A percentile compares a stretch with the other conserved stretches of the same genome.
phyloP scores from a whole-genome alignment of 1,140 invertebrate genomes.

The Microplitis mediator region DNA sequence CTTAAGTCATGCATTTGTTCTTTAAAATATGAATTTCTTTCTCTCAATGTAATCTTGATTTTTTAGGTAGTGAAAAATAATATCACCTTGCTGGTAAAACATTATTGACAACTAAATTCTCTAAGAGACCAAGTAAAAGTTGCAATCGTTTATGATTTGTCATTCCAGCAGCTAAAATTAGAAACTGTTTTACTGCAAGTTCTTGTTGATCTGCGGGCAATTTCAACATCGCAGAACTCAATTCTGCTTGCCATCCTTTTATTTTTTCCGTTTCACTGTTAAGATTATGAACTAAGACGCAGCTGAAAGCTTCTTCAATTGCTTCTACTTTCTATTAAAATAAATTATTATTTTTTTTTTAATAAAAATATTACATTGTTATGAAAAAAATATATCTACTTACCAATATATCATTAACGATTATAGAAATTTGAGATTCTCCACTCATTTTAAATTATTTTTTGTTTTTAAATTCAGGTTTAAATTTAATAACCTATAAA shows the following conservation, averaged over 20 bases:
- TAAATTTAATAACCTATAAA: no score
- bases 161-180: conserved; percentile 71
- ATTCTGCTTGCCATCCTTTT: conserved; percentile 69
- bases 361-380: neutral
- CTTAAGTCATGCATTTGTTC: neutral
- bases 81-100: conserved; percentile 68
- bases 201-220: conserved; percentile 74
- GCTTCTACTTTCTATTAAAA: conserved; percentile 74
- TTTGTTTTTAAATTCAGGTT: neutral
- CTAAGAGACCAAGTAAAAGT: conserved; percentile 73
- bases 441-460: conserved; percentile 55
- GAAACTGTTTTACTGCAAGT: conserved; percentile 71
- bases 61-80: neutral
- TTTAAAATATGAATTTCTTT: conserved; percentile 41
- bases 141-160: conserved; percentile 75
- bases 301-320: conserved; percentile 86
- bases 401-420: conserved; percentile 73
- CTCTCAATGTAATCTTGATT: conserved; percentile 35
- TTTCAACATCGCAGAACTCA: conserved; percentile 61
- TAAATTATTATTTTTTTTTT: conserved; percentile 10
- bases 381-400: conserved; percentile 42
- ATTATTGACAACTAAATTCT: conserved; percentile 73
- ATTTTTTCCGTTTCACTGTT: conserved; percentile 72
- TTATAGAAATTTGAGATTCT: conserved; percentile 66
- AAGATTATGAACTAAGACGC: conserved; percentile 77